phyloP scores from a whole-genome alignment of 2,888 invertebrate species.

The Heteromurus nitidus region DNA sequence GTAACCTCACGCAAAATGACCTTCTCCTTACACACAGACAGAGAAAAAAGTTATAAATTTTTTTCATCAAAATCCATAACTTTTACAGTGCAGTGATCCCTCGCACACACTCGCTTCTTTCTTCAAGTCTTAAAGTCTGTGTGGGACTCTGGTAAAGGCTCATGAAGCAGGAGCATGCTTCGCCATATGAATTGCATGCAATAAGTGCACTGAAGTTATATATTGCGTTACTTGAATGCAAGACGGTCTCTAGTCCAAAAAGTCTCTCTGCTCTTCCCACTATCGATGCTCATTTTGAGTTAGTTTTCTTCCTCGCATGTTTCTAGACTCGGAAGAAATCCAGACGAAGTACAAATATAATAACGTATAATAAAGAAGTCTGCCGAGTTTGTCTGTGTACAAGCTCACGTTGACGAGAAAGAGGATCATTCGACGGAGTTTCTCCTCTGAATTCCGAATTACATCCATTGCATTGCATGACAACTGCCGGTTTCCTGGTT shows the following conservation, averaged over 20 bases:
- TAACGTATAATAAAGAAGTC: not conserved
- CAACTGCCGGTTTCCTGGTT: constrained; percentile 57
- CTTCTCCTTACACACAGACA: not conserved
- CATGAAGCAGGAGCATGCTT: too few relatives aligned
- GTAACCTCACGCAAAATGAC: not conserved
- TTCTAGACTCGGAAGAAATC: not conserved
- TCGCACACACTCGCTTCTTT: constrained; percentile 23
- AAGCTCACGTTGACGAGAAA: constrained; percentile 26
- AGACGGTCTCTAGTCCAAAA: not conserved
- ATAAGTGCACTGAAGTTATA: constrained; percentile 34
- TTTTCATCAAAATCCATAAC: constrained; percentile 36
- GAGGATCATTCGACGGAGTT: constrained; percentile 40
- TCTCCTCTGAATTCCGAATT: constrained; percentile 48
- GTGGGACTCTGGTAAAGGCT: too few relatives aligned
- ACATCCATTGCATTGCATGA: constrained; percentile 42
- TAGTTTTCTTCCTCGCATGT: not conserved
- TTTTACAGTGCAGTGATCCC: constrained; percentile 50
- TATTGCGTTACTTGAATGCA: constrained; percentile 38
- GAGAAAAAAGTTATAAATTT: not conserved
- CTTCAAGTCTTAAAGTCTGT: constrained; percentile 29
- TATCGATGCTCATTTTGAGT: not conserved
- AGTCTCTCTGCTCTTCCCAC: constrained; percentile 14
- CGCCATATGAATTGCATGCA: constrained; percentile 31
- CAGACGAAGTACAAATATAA: not conserved
- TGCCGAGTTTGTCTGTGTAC: constrained; percentile 1